phyloP scores from a whole-genome alignment of 1,140 invertebrate species.

The Orius laevigatus region DNA sequence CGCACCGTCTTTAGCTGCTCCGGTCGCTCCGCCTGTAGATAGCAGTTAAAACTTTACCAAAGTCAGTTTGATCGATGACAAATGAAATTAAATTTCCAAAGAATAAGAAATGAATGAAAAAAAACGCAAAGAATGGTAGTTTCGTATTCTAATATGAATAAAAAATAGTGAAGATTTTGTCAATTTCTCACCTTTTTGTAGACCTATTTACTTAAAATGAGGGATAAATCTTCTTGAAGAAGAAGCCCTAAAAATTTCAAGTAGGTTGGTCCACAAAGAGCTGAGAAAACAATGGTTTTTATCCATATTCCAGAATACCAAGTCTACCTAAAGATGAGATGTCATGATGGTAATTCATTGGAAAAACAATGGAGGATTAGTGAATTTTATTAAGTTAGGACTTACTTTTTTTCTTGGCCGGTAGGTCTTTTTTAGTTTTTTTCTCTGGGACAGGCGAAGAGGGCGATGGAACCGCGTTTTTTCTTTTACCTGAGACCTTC shows the following conservation, averaged over 20 bases:
- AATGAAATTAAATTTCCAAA: not conserved
- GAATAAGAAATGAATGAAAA: not conserved
- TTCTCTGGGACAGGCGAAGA: constrained; percentile 1
- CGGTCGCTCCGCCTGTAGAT: constrained; percentile 18
- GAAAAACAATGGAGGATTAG: not conserved
- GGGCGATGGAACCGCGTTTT: constrained; percentile 11
- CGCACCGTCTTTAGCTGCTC: constrained; percentile 6
- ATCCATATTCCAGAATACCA: not conserved
- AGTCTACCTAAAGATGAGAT: not conserved
- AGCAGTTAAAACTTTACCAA: constrained; percentile 21
- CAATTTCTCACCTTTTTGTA: too few relatives aligned
- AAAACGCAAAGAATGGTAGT: not conserved
- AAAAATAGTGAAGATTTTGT: not conserved
- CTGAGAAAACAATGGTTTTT: not conserved
- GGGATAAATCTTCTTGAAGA: not conserved
- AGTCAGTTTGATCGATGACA: constrained; percentile 12
- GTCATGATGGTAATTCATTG: not conserved
- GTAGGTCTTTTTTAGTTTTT: constrained; percentile 1
- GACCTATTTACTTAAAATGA: not conserved
- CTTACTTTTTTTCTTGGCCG: constrained; percentile 18
- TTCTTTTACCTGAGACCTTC: constrained; percentile 13
- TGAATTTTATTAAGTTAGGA: not conserved
- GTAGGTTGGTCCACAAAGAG: too few relatives aligned
- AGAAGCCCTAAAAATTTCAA: not conserved
- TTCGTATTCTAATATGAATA: not conserved